These are phyloP conservation scores for Sebastes kiyomatsui DNA, from an alignment of 2,797 vertebrate genomes.

Conservation along the genomic window DNA sequence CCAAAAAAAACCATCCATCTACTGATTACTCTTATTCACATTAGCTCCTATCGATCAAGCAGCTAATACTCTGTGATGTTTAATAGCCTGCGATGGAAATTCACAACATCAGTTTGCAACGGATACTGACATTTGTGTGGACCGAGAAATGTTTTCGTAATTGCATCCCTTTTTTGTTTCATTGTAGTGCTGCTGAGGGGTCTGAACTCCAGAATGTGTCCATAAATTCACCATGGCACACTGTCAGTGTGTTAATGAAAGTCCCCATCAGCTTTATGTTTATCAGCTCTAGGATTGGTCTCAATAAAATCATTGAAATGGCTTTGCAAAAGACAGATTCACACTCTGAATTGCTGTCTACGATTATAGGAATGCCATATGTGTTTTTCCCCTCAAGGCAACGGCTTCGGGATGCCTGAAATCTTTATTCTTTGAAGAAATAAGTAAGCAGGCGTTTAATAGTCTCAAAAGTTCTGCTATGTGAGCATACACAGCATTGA, in stretches of 20 bases:
- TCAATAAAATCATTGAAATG: conserved; percentile 13
- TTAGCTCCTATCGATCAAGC: conserved; percentile 54
- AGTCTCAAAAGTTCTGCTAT: conserved; percentile 3
- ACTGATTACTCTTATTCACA: conserved; percentile 56
- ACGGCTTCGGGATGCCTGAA: not conserved
- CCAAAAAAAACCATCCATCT: conserved; percentile 19
- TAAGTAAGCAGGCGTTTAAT: conserved; percentile 20
- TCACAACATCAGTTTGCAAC: conserved; percentile 20
- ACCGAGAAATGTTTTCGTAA: conserved; percentile 29
- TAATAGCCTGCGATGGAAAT: conserved; percentile 46
- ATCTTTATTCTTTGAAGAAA: conserved; percentile 15
- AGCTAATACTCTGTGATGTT: conserved; percentile 52
- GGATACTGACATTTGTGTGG: conserved; percentile 46
- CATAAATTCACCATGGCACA: conserved; percentile 20
- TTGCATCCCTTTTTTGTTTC: conserved; percentile 48
- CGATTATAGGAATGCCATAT: not conserved
- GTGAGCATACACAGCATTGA: conserved; percentile 3
- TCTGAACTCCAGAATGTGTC: conserved; percentile 14
- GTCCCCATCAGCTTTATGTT: conserved; percentile 7
- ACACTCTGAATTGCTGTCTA: not conserved
- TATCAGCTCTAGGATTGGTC: conserved; percentile 17
- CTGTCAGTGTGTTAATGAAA: conserved; percentile 10
- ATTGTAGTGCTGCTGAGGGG: conserved; percentile 16
- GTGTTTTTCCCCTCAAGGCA: conserved; percentile 11
- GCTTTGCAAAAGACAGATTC: conserved; percentile 17